Evolutionary conservation across 1,140 invertebrate species (phyloP), one percentile per base, ranked within the genome.

Genomic region (Neomicropteryx cornuta): DNA sequence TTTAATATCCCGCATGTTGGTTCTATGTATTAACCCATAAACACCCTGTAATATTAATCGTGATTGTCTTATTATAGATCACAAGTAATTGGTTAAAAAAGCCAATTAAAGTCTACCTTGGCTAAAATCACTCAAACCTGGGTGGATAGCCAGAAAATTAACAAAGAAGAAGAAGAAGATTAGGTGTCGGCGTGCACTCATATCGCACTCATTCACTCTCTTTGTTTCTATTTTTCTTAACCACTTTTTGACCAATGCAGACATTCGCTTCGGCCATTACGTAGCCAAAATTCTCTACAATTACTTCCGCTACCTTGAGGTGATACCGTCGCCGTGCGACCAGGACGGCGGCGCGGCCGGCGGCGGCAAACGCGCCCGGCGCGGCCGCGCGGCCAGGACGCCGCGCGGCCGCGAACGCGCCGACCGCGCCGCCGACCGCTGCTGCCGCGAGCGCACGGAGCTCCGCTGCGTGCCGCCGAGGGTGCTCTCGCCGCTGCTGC

Each of bases 251-350:
- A 27, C 35, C n/a, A 21, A 16, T n/a, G 38, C 39, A 65, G 62
- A 65, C 48, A 33, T 45, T 14, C 62, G 56, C 50, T 55, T 62
- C 46, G 62, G 62, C 6, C 47, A 55, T 43, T 52, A 58, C 3
- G 13, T 65, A 36, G 62, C 43, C 17, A 62, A 62, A 44, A 53
- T 55, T 10, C 42, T 65, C 4, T 65, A 58, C 38, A 60, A 65
- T 34, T 65, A 63, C 39, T 65, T 62, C 36, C 48, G 59, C 1
- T 59, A 65, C 32, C 44, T 59, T 5, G 52, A 51, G 1, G 53
- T 62, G n/a, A 58, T 65, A 14, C 55, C 62, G 5, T 53, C 55
- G 11, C 52, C 46, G 54, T 11, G 35, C 37, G 3, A 10, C 27
- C 5, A 47, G 18, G 14, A 63, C 58, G 39, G 41, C 55, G 55